Conservation (phyloP, 1,140 invertebrate genomes). For the Rhopalosiphum maidis region DNA sequence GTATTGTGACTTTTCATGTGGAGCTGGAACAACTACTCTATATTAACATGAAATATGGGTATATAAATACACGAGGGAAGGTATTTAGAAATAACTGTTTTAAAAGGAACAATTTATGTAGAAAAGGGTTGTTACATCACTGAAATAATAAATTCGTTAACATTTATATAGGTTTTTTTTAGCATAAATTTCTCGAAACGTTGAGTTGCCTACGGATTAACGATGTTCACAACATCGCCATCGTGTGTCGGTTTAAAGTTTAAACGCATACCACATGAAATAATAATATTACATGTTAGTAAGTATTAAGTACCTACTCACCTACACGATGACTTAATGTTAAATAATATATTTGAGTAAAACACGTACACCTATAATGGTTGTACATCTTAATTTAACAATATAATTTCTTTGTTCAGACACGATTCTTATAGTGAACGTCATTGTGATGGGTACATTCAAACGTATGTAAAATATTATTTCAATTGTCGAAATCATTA, state of each 20-base stretch:
- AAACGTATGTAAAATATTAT: background rate
- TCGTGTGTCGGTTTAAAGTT: background rate
- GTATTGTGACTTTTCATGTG: background rate
- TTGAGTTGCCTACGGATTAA: background rate
- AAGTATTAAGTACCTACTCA: background rate
- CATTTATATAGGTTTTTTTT: no score
- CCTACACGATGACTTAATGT: background rate
- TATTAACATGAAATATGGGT: background rate
- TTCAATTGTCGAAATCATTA: background rate
- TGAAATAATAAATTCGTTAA: background rate
- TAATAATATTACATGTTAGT: background rate
- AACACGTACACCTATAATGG: background rate
- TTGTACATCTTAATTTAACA: background rate
- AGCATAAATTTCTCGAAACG: background rate
- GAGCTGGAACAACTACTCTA: background rate
- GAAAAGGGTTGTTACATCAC: background rate
- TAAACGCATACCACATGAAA: background rate
- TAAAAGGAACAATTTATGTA: background rate
- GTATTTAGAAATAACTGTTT: background rate
- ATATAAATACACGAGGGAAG: background rate
- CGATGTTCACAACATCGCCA: background rate
- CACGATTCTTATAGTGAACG: background rate
- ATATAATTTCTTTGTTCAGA: background rate
- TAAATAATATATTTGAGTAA: background rate
- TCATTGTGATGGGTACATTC: background rate